These are phyloP conservation scores for Meloidogyne exigua DNA, from an alignment of 1,140 invertebrate species.

Conservation along the genomic window DNA sequence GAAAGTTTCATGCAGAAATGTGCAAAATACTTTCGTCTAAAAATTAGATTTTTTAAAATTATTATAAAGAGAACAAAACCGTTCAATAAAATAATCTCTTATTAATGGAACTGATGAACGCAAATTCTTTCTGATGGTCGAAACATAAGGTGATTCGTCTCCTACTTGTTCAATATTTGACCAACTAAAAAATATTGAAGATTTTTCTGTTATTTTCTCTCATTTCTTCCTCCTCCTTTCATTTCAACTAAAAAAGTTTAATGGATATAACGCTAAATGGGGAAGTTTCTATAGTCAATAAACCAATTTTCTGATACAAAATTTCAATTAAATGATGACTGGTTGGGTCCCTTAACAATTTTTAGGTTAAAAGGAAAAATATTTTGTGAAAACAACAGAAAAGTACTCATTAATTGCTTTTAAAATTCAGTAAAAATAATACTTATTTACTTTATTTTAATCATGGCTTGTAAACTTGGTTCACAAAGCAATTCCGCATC, in stretches of 20 bases:
- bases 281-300: no score
- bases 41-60: neutral
- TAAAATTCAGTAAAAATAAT: conserved; percentile 8
- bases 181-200: conserved; percentile 75
- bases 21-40: conserved; percentile 86
- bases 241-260: no score
- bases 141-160: conserved; percentile 92
- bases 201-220: no score
- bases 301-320: no score
- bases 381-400: no score
- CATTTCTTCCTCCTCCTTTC: no score
- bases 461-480: conserved; percentile 70
- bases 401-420: no score
- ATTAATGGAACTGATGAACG: conserved; percentile 84
- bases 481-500: conserved; percentile 92
- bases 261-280: no score
- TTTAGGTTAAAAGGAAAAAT: no score
- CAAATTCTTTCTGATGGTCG: conserved; percentile 81
- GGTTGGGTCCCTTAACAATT: no score
- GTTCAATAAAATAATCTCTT: conserved; percentile 85
- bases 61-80: conserved; percentile 61
- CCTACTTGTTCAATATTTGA: conserved; percentile 85
- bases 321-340: no score
- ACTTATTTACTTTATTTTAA: conserved; percentile 56
- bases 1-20: conserved; percentile 95